phyloP scores from a whole-genome alignment of 1,140 invertebrate genomes.

The Heliconius hermathena region DNA sequence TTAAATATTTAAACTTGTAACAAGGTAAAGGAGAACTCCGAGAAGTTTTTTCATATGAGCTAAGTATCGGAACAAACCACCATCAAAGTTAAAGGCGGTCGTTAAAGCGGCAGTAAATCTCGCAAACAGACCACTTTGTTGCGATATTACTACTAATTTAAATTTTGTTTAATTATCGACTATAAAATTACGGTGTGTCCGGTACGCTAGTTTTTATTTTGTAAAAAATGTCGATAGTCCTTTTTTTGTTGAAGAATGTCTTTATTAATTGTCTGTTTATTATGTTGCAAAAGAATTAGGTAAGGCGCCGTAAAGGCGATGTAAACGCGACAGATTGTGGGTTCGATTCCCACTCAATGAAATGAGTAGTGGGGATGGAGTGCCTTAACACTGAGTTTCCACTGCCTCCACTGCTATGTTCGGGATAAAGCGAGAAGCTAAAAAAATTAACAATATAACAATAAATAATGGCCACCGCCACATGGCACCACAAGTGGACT shows the following conservation, averaged over 20 bases:
- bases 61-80: slow-evolving; percentile 53
- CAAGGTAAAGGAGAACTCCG: not conserved
- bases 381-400: too few relatives aligned
- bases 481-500: too few relatives aligned
- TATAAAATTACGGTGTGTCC: slow-evolving; percentile 36
- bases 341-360: too few relatives aligned
- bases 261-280: not conserved
- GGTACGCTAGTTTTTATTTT: slow-evolving; percentile 9
- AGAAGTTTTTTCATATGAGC: slow-evolving; percentile 36
- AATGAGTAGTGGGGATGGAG: too few relatives aligned
- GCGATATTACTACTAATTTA: slow-evolving; percentile 44
- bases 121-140: slow-evolving; percentile 54
- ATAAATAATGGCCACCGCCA: too few relatives aligned
- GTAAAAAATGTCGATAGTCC: not conserved
- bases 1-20: slow-evolving; percentile 15
- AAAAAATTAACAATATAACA: too few relatives aligned
- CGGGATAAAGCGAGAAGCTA: too few relatives aligned
- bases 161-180: slow-evolving; percentile 44
- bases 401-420: too few relatives aligned
- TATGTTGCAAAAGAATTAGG: not conserved
- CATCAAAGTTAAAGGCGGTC: slow-evolving; percentile 56
- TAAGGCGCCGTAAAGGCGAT: not conserved
- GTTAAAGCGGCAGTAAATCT: slow-evolving; percentile 62
- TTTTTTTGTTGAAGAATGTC: not conserved
- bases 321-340: too few relatives aligned